phyloP scores from a whole-genome alignment of 2,888 invertebrate species.

The Resseliella maxima region DNA sequence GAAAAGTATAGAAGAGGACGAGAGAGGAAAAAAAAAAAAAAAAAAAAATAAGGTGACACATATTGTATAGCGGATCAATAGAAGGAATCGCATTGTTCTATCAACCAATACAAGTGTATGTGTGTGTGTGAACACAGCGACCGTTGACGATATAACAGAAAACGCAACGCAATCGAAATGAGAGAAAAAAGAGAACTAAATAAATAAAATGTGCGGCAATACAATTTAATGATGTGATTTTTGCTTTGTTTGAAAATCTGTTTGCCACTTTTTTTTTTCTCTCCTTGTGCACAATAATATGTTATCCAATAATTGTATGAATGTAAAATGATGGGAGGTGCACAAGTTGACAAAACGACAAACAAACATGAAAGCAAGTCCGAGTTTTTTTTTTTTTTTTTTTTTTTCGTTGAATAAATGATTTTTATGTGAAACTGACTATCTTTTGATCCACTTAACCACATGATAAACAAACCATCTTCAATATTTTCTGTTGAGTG shows the following conservation, averaged over 20 bases:
- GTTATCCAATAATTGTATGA: not conserved
- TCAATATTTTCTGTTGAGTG: no score
- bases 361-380: no score
- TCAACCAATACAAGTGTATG: no score
- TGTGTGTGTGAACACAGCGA: not conserved
- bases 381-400: no score
- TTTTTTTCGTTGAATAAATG: no score
- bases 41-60: not conserved
- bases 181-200: not conserved
- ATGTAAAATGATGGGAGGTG: not conserved
- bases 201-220: no score
- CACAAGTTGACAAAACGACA: no score
- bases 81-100: not conserved
- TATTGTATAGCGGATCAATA: not conserved
- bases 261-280: not conserved
- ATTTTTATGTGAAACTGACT: no score
- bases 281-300: not conserved
- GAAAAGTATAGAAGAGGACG: not conserved
- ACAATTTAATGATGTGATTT: conserved; percentile 1
- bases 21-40: not conserved
- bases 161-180: not conserved
- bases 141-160: not conserved
- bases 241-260: not conserved
- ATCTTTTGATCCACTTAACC: no score
- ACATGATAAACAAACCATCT: no score